Conservation (phyloP, 2,888 invertebrate genomes). For the Caenorhabditis sulstoni region DNA sequence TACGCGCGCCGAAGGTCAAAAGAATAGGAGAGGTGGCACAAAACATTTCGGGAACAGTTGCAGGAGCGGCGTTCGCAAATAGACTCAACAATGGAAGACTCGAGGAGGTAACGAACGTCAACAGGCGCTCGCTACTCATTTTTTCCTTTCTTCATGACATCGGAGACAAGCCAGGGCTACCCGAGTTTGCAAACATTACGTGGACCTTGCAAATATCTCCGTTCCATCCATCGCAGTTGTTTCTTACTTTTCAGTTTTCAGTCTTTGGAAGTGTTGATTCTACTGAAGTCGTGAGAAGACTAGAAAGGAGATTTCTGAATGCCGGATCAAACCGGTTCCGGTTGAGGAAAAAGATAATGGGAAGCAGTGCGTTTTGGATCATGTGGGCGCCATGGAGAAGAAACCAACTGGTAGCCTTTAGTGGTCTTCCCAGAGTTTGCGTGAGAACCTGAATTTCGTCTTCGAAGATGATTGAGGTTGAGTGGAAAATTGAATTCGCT, state of each 20-base stretch:
- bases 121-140: neutral
- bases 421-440: slow-evolving; percentile 7
- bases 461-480: neutral
- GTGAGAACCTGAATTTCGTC: slow-evolving; percentile 4
- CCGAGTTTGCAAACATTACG: slow-evolving; percentile 21
- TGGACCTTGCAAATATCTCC: neutral
- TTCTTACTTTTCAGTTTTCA: neutral
- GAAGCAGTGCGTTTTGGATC: neutral
- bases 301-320: slow-evolving; percentile 28
- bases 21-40: slow-evolving; percentile 23
- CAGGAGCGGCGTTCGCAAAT: slow-evolving; percentile 51
- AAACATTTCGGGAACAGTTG: slow-evolving; percentile 42
- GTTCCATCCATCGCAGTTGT: neutral
- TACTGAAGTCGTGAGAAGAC: neutral
- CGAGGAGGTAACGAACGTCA: slow-evolving; percentile 29
- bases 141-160: slow-evolving; percentile 31
- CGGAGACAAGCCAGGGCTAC: slow-evolving; percentile 12
- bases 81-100: slow-evolving; percentile 28
- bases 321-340: slow-evolving; percentile 46
- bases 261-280: neutral
- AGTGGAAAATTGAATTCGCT: neutral
- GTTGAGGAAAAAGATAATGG: slow-evolving; percentile 10
- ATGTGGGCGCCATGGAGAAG: neutral
- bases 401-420: slow-evolving; percentile 22
- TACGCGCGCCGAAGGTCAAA: slow-evolving; percentile 40